Base-by-base conservation (phyloP, 2,797 vertebrate genomes). In the Myioborus miniatus region DNA sequence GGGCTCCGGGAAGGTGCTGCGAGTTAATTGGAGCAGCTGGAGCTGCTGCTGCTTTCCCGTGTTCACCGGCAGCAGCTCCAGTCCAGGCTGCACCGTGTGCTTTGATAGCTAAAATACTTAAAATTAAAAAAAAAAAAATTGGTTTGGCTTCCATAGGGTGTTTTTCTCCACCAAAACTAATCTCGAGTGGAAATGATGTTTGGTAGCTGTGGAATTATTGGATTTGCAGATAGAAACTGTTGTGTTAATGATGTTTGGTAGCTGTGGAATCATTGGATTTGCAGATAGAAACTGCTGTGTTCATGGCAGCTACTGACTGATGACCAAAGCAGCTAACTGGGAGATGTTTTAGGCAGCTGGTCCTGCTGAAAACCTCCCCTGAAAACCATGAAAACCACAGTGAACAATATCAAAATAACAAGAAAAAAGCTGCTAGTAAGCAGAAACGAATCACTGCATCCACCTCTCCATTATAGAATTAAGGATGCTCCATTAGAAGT, bases 21-120 rank as follows among this genome's bases (percentile, higher is more conserved):
- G 93, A 97, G 97, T 98, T 97, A 97, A 98, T 97, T 97, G 97
- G 95, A 78, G 95, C 97, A 86, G 97, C 94, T 96, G 41, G 87
- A 96, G 90, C 74, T 97, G 88, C 92, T 97, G 87, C 92, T 97
- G 97, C 87, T 96, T 98, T 98, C 97, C 97, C 97, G 93, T 97
- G 97, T 98, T 97, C 83, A 20, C n/a, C 71, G 93, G 90, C 94
- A 79, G 83, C 75, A 97, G 71, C 50, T 32, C 91, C 56, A 2
- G 43, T 87, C 55, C 59, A 62, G 72, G 69, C 84, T 78, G 74
- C 46, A 34, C 59, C 71, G 3, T 27, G 84, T 87, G 69, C 95
- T 96, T 92, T 87, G 84, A 96, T 95, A 96, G 93, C 97, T 96
- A 55, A 94, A 95, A 85, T 70, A 52, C 79, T 49, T 56, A 37